Evolutionary conservation across 92 coral and sea anemone genomes (phyloP).

Genomic region (Heliopora coerulea): DNA sequence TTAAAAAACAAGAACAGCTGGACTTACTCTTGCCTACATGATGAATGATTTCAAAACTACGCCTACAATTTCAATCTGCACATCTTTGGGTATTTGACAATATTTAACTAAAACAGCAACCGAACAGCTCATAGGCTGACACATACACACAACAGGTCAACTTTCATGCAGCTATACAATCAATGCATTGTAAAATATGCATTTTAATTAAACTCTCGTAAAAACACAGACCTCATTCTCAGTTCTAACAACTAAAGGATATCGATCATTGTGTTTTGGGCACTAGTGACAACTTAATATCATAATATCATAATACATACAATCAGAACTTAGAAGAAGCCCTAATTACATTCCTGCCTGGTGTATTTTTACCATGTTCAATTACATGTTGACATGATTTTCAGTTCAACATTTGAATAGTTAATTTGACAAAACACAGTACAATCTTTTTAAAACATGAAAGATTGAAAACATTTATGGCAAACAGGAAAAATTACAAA

Average conservation of each 20-base stretch:
- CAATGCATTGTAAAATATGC: background rate
- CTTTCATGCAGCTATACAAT: slow-evolving; percentile 14
- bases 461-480: no score
- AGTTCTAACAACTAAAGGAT: no score
- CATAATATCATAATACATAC: no score
- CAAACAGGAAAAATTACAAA: no score
- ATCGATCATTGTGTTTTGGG: no score
- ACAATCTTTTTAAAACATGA: no score
- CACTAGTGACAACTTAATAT: no score
- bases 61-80: background rate
- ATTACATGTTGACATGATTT: background rate
- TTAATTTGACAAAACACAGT: background rate
- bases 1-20: background rate
- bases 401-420: background rate
- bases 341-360: no score
- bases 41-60: background rate
- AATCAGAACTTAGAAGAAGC: no score
- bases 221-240: no score
- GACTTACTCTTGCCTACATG: background rate
- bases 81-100: background rate
- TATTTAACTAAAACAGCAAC: background rate
- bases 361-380: background rate
- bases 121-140: background rate
- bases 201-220: slow-evolving; percentile 28
- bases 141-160: background rate